A percentile compares a stretch with the other conserved stretches of the same genome.
These are phyloP conservation scores for Apteryx owenii DNA, from an alignment of 2,113 vertebrate genomes.

Conservation along the genomic window DNA sequence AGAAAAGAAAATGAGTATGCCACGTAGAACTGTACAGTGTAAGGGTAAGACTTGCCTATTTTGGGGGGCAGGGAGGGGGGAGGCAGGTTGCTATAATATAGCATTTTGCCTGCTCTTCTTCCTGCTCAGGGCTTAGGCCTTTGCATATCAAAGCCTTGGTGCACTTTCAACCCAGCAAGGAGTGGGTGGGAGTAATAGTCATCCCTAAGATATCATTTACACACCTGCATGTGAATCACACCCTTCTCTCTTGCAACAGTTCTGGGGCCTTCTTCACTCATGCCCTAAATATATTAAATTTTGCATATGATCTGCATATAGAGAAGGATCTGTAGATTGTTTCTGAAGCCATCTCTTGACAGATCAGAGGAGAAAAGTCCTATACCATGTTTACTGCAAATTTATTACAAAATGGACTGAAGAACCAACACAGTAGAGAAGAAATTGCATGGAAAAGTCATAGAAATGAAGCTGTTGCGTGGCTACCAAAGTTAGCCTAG, in stretches of 20 bases:
- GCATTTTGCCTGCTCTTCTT: background rate
- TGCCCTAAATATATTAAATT: background rate
- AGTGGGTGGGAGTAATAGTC: background rate
- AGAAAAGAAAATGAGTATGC: fast-evolving
- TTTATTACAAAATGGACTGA: background rate
- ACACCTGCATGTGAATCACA: background rate
- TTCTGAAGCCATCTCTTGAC: background rate
- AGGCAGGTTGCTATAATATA: background rate
- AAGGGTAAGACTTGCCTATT: background rate
- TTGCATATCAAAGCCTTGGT: conserved; percentile 1
- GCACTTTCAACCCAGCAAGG: background rate
- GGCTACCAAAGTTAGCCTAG: background rate
- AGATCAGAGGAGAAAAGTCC: background rate
- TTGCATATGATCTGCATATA: background rate
- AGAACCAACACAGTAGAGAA: background rate
- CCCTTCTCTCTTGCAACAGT: background rate
- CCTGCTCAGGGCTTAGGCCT: background rate
- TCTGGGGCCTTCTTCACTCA: background rate
- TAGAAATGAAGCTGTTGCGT: background rate
- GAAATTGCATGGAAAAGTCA: background rate
- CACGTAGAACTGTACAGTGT: background rate
- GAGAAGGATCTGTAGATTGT: background rate
- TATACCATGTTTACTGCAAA: background rate
- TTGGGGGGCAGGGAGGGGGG: background rate
- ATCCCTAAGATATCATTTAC: background rate